phyloP scores from a whole-genome alignment of 2,888 invertebrate species.

The Drosophila limbata region DNA sequence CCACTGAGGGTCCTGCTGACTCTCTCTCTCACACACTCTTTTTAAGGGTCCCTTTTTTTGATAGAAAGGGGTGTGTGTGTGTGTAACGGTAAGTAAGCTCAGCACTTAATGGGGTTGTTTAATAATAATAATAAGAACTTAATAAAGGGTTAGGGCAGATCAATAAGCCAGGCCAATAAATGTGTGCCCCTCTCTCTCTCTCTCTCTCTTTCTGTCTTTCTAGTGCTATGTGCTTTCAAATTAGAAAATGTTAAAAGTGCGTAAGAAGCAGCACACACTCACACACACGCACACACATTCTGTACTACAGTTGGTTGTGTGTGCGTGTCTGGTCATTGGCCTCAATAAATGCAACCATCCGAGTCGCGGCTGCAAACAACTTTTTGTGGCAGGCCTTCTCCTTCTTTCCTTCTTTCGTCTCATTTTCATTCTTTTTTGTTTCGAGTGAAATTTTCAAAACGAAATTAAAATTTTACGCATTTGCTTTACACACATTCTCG shows the following conservation, averaged over 20 bases:
- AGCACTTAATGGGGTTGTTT: conserved; percentile 76
- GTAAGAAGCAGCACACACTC: conserved; percentile 69
- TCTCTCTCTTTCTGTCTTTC: conserved; percentile 7
- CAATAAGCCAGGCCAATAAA: conserved; percentile 75
- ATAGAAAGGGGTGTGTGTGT: conserved; percentile 41
- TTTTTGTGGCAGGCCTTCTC: conserved; percentile 61
- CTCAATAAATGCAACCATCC: conserved; percentile 75
- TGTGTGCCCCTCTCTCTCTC: conserved; percentile 28
- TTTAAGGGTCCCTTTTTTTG: conserved; percentile 42
- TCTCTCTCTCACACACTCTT: conserved; percentile 4
- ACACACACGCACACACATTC: conserved; percentile 13
- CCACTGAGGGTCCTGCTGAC: conserved; percentile 36
- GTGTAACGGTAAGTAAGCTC: conserved; percentile 27
- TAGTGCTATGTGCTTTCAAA: conserved; percentile 56
- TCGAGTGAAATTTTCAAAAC: conserved; percentile 78
- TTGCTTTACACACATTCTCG: conserved; percentile 53
- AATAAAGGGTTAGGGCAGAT: conserved; percentile 67
- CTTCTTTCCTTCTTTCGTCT: conserved; percentile 5
- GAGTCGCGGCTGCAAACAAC: conserved; percentile 70
- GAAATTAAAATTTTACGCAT: conserved; percentile 82
- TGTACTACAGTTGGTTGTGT: conserved; percentile 21
- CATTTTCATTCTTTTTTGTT: conserved; percentile 38
- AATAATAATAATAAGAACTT: conserved; percentile 69
- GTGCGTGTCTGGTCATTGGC: conserved; percentile 72
- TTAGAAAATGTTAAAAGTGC: conserved; percentile 79